Conservation (phyloP, 2,888 invertebrate genomes). For the Pharmacophagus antenor region DNA sequence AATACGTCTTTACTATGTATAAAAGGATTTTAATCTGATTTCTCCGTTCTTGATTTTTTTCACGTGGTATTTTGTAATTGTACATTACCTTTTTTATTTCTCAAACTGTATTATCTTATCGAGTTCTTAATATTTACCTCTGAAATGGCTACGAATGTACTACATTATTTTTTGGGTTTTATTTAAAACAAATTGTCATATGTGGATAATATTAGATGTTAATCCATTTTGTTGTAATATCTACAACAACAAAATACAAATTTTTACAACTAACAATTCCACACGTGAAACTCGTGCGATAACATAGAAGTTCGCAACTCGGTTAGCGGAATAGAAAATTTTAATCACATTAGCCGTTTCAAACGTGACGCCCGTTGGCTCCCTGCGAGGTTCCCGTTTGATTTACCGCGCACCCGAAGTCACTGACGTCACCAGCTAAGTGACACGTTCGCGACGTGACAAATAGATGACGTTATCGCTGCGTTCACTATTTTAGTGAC, state of each 20-base stretch:
- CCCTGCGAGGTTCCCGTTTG: conserved; percentile 34
- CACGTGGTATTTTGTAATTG: too few relatives aligned
- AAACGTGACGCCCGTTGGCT: conserved; percentile 36
- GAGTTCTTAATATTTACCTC: too few relatives aligned
- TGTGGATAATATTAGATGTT: not conserved
- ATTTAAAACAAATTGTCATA: too few relatives aligned
- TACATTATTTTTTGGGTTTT: too few relatives aligned
- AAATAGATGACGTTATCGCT: conserved; percentile 20
- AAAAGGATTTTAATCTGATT: too few relatives aligned
- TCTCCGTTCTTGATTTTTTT: too few relatives aligned
- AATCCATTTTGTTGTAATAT: not conserved
- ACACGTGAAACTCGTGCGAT: not conserved
- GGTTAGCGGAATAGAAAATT: conserved; percentile 40
- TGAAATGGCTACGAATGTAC: too few relatives aligned
- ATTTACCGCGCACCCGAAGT: conserved; percentile 15
- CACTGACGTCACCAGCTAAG: conserved; percentile 5
- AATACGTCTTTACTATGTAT: too few relatives aligned
- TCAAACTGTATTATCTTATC: too few relatives aligned
- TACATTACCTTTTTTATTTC: too few relatives aligned
- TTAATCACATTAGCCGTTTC: conserved; percentile 49
- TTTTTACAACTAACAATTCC: not conserved
- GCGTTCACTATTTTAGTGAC: conserved; percentile 16
- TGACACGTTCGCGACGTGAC: conserved; percentile 20
- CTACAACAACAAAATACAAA: too few relatives aligned
- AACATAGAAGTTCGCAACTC: conserved; percentile 31